A percentile compares a stretch with the other conserved stretches of the same genome.
These are phyloP conservation scores for Vesta saturnalis DNA, from an alignment of 2,888 invertebrate genomes.

Conservation along the genomic window DNA sequence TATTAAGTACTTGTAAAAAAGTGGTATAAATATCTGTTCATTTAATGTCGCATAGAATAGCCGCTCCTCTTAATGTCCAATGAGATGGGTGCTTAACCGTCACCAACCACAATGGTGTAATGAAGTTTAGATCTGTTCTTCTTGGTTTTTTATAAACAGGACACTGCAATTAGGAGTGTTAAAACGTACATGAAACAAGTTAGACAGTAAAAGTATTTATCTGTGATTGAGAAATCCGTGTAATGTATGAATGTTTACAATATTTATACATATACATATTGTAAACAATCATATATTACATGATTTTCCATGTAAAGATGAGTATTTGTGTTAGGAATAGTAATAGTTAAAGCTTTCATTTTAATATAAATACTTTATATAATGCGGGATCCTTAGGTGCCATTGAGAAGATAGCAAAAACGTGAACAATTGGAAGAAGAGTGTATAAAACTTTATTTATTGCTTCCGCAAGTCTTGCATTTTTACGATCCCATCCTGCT, in stretches of 20 bases:
- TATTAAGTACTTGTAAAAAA: not conserved
- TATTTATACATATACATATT: not conserved
- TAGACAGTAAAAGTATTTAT: too few species aligned
- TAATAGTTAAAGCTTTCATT: too few species aligned
- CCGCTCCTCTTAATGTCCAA: conserved; percentile 88
- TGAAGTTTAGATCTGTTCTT: conserved; percentile 84
- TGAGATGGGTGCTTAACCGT: conserved; percentile 79
- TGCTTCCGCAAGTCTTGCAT: conserved; percentile 77
- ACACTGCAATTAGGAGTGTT: conserved; percentile 66
- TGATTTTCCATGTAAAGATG: too few species aligned
- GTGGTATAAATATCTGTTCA: conserved; percentile 63
- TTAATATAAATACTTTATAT: conserved; percentile 70
- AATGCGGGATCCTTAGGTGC: conserved; percentile 78
- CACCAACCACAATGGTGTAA: conserved; percentile 78
- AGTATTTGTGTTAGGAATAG: too few species aligned
- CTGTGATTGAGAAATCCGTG: too few species aligned
- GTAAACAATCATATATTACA: too few species aligned
- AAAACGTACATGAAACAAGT: not conserved
- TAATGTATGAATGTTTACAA: not conserved
- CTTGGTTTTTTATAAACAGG: conserved; percentile 90
- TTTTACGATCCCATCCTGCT: conserved; percentile 87
- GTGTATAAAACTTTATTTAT: conserved; percentile 85
- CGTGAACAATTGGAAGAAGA: conserved; percentile 80
- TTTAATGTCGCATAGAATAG: conserved; percentile 87
- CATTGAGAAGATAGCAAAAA: conserved; percentile 80